phyloP scores from a whole-genome alignment of 2,888 invertebrate species.

The Diloba caeruleocephala region DNA sequence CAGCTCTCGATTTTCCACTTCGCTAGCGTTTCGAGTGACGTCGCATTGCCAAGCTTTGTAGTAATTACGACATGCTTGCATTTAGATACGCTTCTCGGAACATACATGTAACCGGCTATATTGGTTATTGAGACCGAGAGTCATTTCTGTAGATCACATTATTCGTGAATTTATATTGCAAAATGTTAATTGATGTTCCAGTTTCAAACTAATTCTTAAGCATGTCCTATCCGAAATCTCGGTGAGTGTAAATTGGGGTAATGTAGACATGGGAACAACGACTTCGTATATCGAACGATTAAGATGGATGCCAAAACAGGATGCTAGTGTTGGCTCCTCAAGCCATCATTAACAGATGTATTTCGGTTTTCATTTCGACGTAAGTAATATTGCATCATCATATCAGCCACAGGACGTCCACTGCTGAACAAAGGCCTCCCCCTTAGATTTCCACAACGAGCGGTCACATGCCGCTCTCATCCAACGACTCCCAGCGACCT shows the following conservation, averaged over 20 bases:
- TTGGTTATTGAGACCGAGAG: constrained; percentile 19
- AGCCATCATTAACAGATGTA: constrained; percentile 2
- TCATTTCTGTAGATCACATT: constrained; percentile 12
- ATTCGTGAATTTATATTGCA: constrained; percentile 6
- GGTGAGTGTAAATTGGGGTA: constrained; percentile 1
- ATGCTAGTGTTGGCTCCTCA: constrained; percentile 8
- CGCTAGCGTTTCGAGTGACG: constrained; percentile 21
- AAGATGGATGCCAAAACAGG: constrained; percentile 1
- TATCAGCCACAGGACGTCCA: too few relatives aligned
- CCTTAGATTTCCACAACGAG: too few relatives aligned
- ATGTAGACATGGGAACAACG: background rate
- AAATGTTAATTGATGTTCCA: constrained; percentile 4
- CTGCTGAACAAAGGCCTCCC: too few relatives aligned
- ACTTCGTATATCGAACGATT: constrained; percentile 4
- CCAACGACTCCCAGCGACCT: too few relatives aligned
- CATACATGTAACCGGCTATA: constrained; percentile 5
- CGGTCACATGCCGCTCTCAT: too few relatives aligned
- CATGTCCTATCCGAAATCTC: background rate
- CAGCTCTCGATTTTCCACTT: constrained; percentile 25
- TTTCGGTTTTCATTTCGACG: constrained; percentile 27
- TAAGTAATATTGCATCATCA: too few relatives aligned
- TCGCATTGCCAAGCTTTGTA: constrained; percentile 14
- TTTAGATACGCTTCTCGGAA: constrained; percentile 30
- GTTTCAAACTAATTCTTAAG: constrained; percentile 5
- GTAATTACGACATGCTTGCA: constrained; percentile 29